These are phyloP conservation scores for Chiloscyllium punctatum DNA, from an alignment of 2,797 vertebrate species.

Conservation along the genomic window DNA sequence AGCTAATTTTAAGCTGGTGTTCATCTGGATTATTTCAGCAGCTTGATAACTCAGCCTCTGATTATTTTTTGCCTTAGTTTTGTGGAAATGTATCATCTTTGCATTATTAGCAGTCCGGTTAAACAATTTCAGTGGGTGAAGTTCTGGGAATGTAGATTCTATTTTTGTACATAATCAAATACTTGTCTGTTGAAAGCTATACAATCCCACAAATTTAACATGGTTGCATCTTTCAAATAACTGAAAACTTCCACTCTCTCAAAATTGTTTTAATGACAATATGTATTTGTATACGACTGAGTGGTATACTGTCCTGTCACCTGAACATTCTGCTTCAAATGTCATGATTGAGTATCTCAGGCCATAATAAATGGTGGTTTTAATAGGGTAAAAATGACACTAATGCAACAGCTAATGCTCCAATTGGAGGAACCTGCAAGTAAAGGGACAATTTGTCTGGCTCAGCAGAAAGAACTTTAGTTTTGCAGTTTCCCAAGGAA, in stretches of 20 bases:
- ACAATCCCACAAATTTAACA: neutral
- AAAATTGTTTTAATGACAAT: neutral
- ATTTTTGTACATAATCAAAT: neutral
- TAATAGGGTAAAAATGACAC: neutral
- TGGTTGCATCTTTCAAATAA: neutral
- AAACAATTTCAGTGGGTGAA: neutral
- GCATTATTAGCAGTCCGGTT: neutral
- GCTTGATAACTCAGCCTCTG: neutral
- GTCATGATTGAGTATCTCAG: neutral
- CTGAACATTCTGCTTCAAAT: neutral
- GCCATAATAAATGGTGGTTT: neutral
- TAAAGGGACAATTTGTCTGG: neutral
- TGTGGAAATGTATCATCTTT: neutral
- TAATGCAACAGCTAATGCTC: neutral
- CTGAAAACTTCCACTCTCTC: neutral
- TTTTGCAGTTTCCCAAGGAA: neutral
- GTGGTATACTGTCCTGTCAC: neutral
- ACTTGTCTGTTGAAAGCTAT: neutral
- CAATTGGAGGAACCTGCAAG: neutral
- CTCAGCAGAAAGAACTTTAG: neutral
- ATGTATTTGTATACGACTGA: neutral
- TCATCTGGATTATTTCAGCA: neutral
- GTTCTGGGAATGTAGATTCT: conserved; percentile 17
- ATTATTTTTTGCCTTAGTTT: neutral
- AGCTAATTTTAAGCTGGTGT: neutral